Evolutionary conservation across 92 coral and sea anemone species (phyloP), one percentile per base, ranked within the genome.

Genomic region (Bergia sp.): DNA sequence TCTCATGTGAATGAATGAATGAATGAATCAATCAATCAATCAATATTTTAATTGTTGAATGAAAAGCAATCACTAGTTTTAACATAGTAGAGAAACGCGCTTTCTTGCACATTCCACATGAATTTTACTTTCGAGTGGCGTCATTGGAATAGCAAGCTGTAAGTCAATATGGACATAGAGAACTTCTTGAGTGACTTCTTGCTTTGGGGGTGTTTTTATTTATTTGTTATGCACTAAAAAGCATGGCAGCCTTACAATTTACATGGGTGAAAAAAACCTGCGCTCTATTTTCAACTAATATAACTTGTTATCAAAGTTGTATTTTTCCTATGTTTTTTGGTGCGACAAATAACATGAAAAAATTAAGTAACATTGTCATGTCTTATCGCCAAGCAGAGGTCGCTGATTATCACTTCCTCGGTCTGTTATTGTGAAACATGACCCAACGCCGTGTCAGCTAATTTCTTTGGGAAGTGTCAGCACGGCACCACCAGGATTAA

Each of bases 341-440:
- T 7, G 53, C 9, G 1, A 47, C 7, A 47, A 47, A 57, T 18
- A 21, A 57, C 21, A 57, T 57, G 66, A 15, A 57, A 5, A 47
- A 5, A 53, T 3, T 53, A 15, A 23, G 18, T 6, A 61, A 21
- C 23, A 21, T 16, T 77, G 81, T 42, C 58, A 37, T 55, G 29
- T 15, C 73, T 58, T 18, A 81, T 81, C 85, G 72, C 85, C 18
- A 29, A 76, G 39, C 29, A 43, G 23, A 45, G 5, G 65, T 23
- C 38, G 49, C 39, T 67, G 87, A 49, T 71, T 29, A 83, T 84
- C 43, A 15, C 42, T 69, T 71, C 87, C 36, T 49, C 77, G 87
- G 79, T 71, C 64, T 71, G 78, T 44, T 84, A 84, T 84, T 50
- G 42, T 84, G 87, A 84, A 84, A 84, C 44, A 71, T 84, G 87